Percentiles rank a stretch among this genome's conserved stretches.
Evolutionary conservation across 2,113 vertebrate species (phyloP).

Genomic region (Zosterops pallidus): DNA sequence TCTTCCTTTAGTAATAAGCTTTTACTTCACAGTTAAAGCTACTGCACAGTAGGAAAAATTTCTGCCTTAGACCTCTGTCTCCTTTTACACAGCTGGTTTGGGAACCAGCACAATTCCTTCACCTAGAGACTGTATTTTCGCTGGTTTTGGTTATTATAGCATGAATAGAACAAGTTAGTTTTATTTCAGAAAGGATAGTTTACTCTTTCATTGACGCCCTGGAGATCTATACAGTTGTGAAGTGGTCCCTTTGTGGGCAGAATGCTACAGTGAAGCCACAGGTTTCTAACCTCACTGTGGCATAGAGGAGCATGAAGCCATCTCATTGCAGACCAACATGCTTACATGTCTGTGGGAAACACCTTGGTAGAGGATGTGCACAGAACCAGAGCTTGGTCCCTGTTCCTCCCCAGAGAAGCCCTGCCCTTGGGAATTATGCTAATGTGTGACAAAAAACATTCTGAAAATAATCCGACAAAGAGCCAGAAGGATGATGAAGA

Average conservation of each 20-base stretch:
- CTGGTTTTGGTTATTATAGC: neutral
- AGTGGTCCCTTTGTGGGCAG: neutral
- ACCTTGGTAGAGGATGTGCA: neutral
- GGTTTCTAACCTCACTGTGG: neutral
- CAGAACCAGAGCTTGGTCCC: neutral
- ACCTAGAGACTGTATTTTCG: neutral
- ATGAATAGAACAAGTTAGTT: neutral
- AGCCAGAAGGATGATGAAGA: neutral
- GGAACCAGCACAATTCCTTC: neutral
- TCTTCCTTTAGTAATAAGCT: neutral
- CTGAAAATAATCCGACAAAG: neutral
- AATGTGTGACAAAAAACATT: neutral
- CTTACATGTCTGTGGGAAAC: neutral
- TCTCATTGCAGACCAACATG: neutral
- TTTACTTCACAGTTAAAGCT: neutral
- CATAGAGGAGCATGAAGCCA: fast-evolving
- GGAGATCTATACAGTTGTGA: neutral
- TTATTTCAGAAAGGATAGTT: neutral
- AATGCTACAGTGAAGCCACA: neutral
- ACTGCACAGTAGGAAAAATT: neutral
- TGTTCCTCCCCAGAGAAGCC: neutral
- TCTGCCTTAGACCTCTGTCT: neutral
- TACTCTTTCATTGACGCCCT: neutral
- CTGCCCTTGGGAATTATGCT: neutral
- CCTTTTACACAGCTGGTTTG: neutral